Conservation (phyloP, 2,888 invertebrate species). For the Drosophila quinaria region DNA sequence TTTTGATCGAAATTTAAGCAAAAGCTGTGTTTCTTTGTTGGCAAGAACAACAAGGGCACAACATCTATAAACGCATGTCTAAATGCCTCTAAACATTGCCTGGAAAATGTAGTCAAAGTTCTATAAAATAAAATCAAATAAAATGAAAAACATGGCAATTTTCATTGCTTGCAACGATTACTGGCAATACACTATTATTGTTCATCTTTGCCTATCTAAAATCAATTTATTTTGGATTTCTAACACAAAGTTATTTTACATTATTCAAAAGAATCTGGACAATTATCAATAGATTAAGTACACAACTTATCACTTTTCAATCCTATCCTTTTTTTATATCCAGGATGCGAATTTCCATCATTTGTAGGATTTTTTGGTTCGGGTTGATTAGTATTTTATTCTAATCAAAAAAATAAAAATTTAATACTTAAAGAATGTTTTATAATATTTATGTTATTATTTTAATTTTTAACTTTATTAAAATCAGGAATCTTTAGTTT, state of each 20-base stretch:
- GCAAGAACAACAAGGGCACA: constrained; percentile 30
- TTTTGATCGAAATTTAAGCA: constrained; percentile 78
- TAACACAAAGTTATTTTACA: neutral
- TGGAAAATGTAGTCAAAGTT: constrained; percentile 25
- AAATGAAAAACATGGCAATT: constrained; percentile 3
- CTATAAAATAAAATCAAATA: constrained; percentile 24
- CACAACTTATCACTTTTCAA: neutral
- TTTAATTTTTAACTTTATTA: too few species aligned
- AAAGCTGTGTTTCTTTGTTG: constrained; percentile 49
- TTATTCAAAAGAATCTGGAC: neutral
- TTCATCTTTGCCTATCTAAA: neutral
- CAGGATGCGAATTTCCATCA: too few species aligned
- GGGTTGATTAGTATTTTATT: too few species aligned
- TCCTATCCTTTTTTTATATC: neutral
- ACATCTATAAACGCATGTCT: constrained; percentile 19
- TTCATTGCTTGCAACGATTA: neutral
- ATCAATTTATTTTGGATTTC: neutral
- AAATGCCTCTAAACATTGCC: constrained; percentile 41
- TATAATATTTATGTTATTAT: too few species aligned
- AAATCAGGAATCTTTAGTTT: too few species aligned
- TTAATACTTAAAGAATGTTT: too few species aligned
- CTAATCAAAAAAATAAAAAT: too few species aligned
- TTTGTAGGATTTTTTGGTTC: too few species aligned
- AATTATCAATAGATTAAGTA: neutral
- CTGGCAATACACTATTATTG: neutral